These are phyloP conservation scores for Hyles lineata DNA, from an alignment of 2,888 invertebrate species.

Conservation along the genomic window DNA sequence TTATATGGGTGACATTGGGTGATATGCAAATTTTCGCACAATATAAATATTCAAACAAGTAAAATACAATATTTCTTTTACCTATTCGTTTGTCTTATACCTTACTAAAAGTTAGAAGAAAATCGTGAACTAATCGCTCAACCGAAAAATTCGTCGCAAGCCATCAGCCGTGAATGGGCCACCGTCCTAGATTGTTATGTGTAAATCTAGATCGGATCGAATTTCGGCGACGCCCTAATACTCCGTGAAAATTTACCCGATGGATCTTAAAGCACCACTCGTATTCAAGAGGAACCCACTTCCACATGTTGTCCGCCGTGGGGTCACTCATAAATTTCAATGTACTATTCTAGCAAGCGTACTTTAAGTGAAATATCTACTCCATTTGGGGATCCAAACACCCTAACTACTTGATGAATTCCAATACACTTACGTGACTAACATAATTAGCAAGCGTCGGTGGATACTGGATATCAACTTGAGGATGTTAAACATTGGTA, in stretches of 20 bases:
- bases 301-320: conserved; percentile 64
- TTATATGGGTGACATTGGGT: no score
- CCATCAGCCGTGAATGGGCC: not conserved
- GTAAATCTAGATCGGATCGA: conserved; percentile 18
- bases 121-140: not conserved
- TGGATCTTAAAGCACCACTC: conserved; percentile 60
- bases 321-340: conserved; percentile 78
- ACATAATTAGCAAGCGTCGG: conserved; percentile 44
- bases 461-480: not conserved
- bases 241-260: conserved; percentile 50
- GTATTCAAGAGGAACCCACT: conserved; percentile 61
- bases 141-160: not conserved
- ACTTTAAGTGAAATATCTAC: conserved; percentile 78
- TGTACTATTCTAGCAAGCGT: conserved; percentile 72
- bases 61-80: no score
- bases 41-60: no score
- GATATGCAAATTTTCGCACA: no score
- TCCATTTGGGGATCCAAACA: conserved; percentile 72
- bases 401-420: conserved; percentile 72
- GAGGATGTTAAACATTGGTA: not conserved
- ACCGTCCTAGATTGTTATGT: conserved; percentile 2
- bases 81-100: no score
- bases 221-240: conserved; percentile 13
- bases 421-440: conserved; percentile 61
- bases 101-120: not conserved